A percentile compares a stretch with the other conserved stretches of the same genome.
Evolutionary conservation across 2,113 vertebrate species (phyloP).

Genomic region (Hippoglossus stenolepis): DNA sequence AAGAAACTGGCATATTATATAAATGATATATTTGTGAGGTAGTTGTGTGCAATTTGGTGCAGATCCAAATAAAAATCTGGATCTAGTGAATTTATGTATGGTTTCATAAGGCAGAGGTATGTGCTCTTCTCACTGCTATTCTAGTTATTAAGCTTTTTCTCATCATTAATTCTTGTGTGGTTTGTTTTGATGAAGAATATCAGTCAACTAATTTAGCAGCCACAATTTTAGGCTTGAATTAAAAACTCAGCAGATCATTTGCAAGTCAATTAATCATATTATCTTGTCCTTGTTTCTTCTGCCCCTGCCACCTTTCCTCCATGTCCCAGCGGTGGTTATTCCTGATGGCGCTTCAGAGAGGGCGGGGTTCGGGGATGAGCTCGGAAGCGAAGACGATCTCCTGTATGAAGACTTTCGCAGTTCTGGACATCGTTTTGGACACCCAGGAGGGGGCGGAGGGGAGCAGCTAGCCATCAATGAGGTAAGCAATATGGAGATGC

Average conservation of each 20-base stretch:
- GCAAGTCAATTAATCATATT: not conserved
- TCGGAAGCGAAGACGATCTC: constrained; percentile 91
- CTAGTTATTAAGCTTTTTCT: too few relatives aligned
- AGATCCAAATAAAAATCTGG: too few relatives aligned
- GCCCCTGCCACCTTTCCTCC: not conserved
- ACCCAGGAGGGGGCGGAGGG: constrained; percentile 91
- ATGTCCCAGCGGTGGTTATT: constrained; percentile 83
- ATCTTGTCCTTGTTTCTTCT: not conserved
- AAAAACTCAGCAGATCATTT: not conserved
- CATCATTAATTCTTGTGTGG: too few relatives aligned
- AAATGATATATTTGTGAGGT: too few relatives aligned
- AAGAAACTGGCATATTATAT: too few relatives aligned
- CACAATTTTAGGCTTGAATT: not conserved
- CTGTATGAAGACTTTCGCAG: constrained; percentile 90
- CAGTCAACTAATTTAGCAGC: not conserved
- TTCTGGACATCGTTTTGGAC: constrained; percentile 89
- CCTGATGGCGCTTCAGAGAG: constrained; percentile 87
- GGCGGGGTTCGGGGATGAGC: constrained; percentile 81
- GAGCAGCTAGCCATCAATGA: constrained; percentile 98
- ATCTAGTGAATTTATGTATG: too few relatives aligned
- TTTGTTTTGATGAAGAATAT: not conserved
- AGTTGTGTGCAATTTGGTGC: too few relatives aligned
- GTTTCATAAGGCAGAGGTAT: too few relatives aligned
- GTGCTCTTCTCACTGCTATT: too few relatives aligned
- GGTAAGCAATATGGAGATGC: constrained; percentile 75